Evolutionary conservation across 92 coral and sea anemone genomes (phyloP).

Genomic region (Porites lobata): DNA sequence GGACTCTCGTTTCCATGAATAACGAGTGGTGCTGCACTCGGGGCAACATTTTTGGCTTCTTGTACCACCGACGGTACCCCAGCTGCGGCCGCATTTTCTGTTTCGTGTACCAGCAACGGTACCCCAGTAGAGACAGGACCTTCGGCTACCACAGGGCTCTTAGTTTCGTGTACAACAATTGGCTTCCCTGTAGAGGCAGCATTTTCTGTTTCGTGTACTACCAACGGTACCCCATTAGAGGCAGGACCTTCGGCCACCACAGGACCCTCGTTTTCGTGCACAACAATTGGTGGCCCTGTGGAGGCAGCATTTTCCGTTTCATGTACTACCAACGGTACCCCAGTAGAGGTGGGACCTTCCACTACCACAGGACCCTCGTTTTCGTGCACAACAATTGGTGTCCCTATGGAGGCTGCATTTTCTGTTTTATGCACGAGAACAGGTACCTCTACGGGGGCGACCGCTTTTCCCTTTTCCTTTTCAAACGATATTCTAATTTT

Average conservation of each 20-base stretch:
- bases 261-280: not conserved
- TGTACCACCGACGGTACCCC: constrained; percentile 15
- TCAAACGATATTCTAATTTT: constrained; percentile 46
- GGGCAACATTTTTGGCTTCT: not conserved
- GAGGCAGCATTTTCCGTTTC: constrained; percentile 24
- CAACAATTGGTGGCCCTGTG: constrained; percentile 6
- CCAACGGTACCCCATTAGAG: constrained; percentile 22
- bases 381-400: constrained; percentile 11
- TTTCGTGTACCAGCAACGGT: constrained; percentile 9
- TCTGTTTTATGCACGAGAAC: not conserved
- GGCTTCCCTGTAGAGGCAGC: constrained; percentile 21
- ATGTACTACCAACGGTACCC: constrained; percentile 14
- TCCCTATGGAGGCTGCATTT: constrained; percentile 18
- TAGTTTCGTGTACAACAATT: not conserved
- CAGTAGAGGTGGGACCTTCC: not conserved
- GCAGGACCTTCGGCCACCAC: not conserved
- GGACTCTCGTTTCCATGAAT: constrained; percentile 11
- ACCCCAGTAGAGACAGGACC: constrained; percentile 1
- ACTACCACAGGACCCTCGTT: too few relatives aligned
- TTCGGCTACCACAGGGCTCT: too few relatives aligned
- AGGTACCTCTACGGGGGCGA: constrained; percentile 25
- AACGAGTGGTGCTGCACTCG: not conserved
- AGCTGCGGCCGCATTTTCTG: constrained; percentile 21
- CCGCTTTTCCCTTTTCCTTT: constrained; percentile 30
- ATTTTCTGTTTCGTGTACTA: constrained; percentile 5